These are phyloP conservation scores for Triplophysa bombifrons DNA, from an alignment of 2,797 vertebrate species.

Conservation along the genomic window DNA sequence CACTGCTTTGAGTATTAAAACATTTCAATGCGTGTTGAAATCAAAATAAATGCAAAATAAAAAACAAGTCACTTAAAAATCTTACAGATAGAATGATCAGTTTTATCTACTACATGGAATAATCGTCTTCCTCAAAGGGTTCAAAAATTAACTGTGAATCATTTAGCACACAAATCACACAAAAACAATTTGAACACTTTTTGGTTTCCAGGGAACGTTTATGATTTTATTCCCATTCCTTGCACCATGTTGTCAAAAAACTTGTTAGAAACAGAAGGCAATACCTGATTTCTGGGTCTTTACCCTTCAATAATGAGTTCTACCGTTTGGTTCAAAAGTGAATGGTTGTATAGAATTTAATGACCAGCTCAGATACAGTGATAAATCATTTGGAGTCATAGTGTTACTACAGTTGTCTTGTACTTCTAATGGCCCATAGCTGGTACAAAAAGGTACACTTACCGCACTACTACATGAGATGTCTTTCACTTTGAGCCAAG, in stretches of 20 bases:
- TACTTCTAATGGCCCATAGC: constrained; percentile 6
- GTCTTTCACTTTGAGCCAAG: constrained; percentile 99
- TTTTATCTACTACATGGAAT: neutral
- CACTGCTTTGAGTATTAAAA: constrained; percentile 14
- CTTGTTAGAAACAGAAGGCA: constrained; percentile 23
- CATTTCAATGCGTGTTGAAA: constrained; percentile 4
- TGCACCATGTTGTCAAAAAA: constrained; percentile 4
- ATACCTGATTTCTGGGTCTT: neutral
- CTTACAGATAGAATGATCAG: neutral
- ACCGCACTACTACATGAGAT: constrained; percentile 98
- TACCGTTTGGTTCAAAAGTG: neutral
- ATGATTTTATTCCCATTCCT: constrained; percentile 13
- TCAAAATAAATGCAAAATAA: neutral
- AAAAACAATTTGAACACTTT: neutral
- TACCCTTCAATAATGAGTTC: neutral
- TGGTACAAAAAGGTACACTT: constrained; percentile 69
- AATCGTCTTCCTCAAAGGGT: neutral
- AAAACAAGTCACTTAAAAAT: neutral
- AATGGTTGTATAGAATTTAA: neutral
- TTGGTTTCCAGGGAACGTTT: constrained; percentile 7
- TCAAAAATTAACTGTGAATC: neutral
- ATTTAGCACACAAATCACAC: neutral
- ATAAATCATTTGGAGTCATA: neutral
- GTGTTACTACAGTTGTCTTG: neutral
- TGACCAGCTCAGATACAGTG: neutral